Percentiles rank a stretch among this genome's conserved stretches.
Conservation (phyloP, 1,140 invertebrate genomes). For the Tribolium castaneum region DNA sequence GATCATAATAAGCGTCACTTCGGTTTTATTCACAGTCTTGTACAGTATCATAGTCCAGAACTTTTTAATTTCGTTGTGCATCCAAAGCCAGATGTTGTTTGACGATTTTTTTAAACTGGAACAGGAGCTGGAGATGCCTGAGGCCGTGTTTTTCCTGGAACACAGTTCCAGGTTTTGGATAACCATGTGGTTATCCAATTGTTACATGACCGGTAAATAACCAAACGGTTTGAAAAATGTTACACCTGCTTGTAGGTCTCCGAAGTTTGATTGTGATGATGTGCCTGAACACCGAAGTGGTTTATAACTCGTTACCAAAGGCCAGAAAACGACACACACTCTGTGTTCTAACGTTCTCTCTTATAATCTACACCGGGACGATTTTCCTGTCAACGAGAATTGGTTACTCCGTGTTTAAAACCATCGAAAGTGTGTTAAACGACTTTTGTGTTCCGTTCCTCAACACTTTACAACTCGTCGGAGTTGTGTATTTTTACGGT, state of each 20-base stretch:
- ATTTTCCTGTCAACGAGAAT: not conserved
- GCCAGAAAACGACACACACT: not conserved
- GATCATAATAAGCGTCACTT: conserved; percentile 7
- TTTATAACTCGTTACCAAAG: conserved; percentile 17
- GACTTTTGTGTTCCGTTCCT: conserved; percentile 14
- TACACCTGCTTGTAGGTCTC: not conserved
- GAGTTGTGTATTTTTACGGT: conserved; percentile 37
- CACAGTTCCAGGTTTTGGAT: not conserved
- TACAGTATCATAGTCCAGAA: not conserved
- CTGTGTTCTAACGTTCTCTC: not conserved
- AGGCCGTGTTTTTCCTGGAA: conserved; percentile 17
- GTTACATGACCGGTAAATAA: conserved; percentile 4
- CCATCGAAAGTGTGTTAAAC: not conserved
- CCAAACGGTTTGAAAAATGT: not conserved
- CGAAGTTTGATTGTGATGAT: conserved; percentile 14
- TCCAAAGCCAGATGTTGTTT: conserved; percentile 24
- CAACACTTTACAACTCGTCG: conserved; percentile 1
- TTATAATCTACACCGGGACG: not conserved
- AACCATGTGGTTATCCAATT: conserved; percentile 33
- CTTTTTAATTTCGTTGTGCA: conserved; percentile 29
- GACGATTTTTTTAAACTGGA: not conserved
- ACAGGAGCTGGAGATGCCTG: conserved; percentile 5
- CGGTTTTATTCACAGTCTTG: not conserved
- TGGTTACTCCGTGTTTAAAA: conserved; percentile 5
- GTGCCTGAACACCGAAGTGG: not conserved